Base-by-base conservation (phyloP, 2,797 vertebrate genomes). In the Setipinna tenuifilis region DNA sequence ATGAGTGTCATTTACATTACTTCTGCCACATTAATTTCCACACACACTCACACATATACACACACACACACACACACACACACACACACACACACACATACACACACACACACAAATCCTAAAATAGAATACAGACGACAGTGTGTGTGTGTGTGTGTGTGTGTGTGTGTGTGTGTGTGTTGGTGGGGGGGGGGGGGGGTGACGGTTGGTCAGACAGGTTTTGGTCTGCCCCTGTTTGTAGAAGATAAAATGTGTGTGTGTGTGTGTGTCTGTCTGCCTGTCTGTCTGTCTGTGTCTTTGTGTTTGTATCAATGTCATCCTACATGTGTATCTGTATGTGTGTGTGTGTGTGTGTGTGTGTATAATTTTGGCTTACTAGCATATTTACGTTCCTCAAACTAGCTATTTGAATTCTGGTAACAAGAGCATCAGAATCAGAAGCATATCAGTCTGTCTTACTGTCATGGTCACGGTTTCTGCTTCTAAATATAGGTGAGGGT, bases 401-500 rank as follows among this genome's bases (percentile, higher is more conserved):
- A 7, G n/a, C 6, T 0, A 2, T n/a, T 23, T 62, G 23, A 23
- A 62, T 62, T 62, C 61, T 10, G 12, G 62, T 3, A 65, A 59
- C 17, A 59, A 83, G 80, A 85, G n/a, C n/a, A n/a, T n/a, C n/a
- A n/a, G n/a, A n/a, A n/a, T n/a, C n/a, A n/a, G n/a, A n/a, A n/a
- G n/a, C n/a, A n/a, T n/a, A n/a, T n/a, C n/a, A n/a, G n/a, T n/a
- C n/a, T n/a, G n/a, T n/a, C n/a, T n/a, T n/a, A n/a, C n/a, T 41
- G 2, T 41, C 35, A 41, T 2, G 87, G 87, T 87, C 84, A 87
- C 46, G 46, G 68, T 71, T 75, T 10, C 65, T 87, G 82, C 21
- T 81, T 82, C 35, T 82, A 46, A 71, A 85, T 87, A 83, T 82
- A 81, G 84, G 59, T 87, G 84, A 85, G 35, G 82, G 28, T 2